Conservation (phyloP, 2,888 invertebrate species). For the Gibbula magus region DNA sequence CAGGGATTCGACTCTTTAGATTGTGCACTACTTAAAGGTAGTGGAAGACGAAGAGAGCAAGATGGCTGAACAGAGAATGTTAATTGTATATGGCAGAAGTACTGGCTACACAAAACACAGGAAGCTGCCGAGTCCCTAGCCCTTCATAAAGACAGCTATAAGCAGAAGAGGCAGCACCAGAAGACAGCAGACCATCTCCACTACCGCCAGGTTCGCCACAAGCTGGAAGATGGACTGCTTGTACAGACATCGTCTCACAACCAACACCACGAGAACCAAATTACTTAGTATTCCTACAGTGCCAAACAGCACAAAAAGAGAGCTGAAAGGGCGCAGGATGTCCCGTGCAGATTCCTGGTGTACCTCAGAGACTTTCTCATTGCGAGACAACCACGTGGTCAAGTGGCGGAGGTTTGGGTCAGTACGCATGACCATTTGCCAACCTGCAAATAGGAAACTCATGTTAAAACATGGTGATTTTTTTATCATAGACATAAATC, state of each 20-base stretch:
- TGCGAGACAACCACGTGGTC: conserved; percentile 2
- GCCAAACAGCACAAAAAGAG: neutral
- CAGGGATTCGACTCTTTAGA: neutral
- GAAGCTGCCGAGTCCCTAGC: neutral
- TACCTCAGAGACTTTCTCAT: neutral
- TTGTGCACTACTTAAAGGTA: neutral
- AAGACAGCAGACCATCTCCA: no score
- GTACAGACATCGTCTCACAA: neutral
- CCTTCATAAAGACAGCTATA: neutral
- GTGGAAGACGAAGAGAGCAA: conserved; percentile 5
- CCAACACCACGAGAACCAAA: neutral
- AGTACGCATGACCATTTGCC: neutral
- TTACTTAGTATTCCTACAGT: neutral
- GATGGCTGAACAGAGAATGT: neutral
- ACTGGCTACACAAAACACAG: conserved; percentile 9
- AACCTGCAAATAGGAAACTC: no score
- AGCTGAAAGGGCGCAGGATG: conserved; percentile 10
- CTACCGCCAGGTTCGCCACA: no score
- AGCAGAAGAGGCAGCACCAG: neutral
- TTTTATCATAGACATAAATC: no score
- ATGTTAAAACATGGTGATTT: no score
- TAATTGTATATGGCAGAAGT: neutral
- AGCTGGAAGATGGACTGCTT: neutral
- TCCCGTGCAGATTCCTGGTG: neutral
- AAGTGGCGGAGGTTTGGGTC: neutral